Base-by-base conservation (phyloP, 2,113 vertebrate genomes). In the Tricholaema leucomelas region DNA sequence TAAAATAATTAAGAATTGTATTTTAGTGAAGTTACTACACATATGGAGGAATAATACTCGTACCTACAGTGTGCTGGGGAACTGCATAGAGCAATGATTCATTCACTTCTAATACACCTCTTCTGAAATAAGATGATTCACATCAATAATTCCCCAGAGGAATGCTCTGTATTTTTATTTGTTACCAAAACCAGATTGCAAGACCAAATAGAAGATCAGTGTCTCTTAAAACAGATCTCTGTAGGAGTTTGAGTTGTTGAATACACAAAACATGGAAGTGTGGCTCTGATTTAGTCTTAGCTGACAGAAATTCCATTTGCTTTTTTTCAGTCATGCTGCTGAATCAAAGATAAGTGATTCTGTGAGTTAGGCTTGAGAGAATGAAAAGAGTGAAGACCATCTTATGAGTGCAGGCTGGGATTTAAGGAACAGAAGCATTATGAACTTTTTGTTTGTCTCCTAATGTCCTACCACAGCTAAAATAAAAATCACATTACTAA, bases 41-140 rank as follows among this genome's bases (percentile, higher is more conserved):
- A 82, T 61, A 86, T 52, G 30, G 60, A 54, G 85, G 73, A 78
- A 71, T 84, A 69, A 63, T 86, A 52, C 33, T 79, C 76, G 66
- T 90, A 89, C 8, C 11, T 83, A 44, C 72, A 54, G 31, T 93
- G 66, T 94, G 79, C 73, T 93, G 50, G 46, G 80, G 64, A 79
- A 78, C 35, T 77, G 65, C 76, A 50, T 44, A 69, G 87, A 87
- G 64, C 81, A 90, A 46, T 93, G 86, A 94, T 94, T 83, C 33
- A 92, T 87, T 94, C 33, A 83, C 85, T 94, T 92, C 77, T 93
- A 93, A 80, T 58, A 75, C 64, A 65, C 83, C 44, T 87, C 80
- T 90, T 92, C 84, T 92, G 83, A 91, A 93, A 93, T 16, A 70
- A 73, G 30, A 78, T 94, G 92, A 96, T 93, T 95, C 94, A 81